A percentile compares a stretch with the other conserved stretches of the same genome.
These are phyloP conservation scores for Phacellophora camtschatica DNA, from an alignment of 30 jellyfish, hydroid and myxozoan species.

Conservation along the genomic window DNA sequence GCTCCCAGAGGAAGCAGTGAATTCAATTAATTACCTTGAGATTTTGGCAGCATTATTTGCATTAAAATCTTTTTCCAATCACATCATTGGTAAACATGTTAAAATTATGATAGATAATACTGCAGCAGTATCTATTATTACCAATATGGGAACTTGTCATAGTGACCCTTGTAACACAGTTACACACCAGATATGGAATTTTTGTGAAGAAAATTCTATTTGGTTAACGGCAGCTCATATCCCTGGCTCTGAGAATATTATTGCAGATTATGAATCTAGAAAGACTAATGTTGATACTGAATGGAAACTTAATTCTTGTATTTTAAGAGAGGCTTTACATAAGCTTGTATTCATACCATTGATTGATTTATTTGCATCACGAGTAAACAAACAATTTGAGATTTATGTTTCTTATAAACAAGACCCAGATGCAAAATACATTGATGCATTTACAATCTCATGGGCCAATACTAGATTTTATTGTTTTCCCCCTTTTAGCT, in stretches of 20 bases:
- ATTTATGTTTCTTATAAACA: constrained; percentile 30
- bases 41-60: constrained; percentile 23
- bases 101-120: constrained; percentile 38
- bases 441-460: constrained; percentile 40
- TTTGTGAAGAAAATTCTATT: constrained; percentile 22
- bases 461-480: constrained; percentile 23
- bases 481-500: too few relatives aligned
- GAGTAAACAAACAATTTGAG: constrained; percentile 10
- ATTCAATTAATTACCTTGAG: constrained; percentile 45
- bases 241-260: constrained; percentile 23
- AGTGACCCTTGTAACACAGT: constrained; percentile 15
- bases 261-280: constrained; percentile 37
- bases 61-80: not conserved
- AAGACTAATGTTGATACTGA: constrained; percentile 12
- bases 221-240: constrained; percentile 65
- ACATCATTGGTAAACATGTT: not conserved
- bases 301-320: constrained; percentile 38
- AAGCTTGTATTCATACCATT: constrained; percentile 6
- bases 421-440: constrained; percentile 47
- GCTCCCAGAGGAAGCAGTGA: constrained; percentile 29
- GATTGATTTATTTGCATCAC: constrained; percentile 50
- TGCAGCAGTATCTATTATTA: constrained; percentile 27
- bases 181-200: constrained; percentile 10
- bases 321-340: constrained; percentile 12
- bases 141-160: constrained; percentile 14